Evolutionary conservation across 2,797 vertebrate genomes (phyloP).

Genomic region (Austrolebias charrua): DNA sequence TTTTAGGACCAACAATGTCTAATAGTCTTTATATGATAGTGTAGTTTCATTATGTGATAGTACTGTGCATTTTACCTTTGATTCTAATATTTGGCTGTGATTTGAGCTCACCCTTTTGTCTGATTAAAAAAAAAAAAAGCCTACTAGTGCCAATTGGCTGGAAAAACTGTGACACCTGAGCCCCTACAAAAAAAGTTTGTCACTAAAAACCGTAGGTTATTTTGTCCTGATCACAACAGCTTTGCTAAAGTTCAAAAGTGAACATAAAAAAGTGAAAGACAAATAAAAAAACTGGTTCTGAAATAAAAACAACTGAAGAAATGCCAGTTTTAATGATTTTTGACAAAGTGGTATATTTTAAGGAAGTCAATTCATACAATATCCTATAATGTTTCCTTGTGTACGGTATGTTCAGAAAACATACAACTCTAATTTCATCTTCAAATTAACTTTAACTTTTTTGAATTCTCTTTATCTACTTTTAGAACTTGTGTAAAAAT

Average conservation of each 20-base stretch:
- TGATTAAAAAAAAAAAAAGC: neutral
- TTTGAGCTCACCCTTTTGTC: neutral
- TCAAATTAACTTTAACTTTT: too few species aligned
- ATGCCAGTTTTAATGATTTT: neutral
- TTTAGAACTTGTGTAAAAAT: too few species aligned
- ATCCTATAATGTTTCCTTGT: neutral
- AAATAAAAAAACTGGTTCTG: neutral
- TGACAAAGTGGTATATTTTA: neutral
- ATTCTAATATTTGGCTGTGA: conserved; percentile 9
- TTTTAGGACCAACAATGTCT: neutral
- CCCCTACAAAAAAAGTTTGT: neutral
- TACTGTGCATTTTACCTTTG: conserved; percentile 9
- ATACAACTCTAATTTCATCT: too few species aligned
- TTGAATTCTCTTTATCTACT: too few species aligned
- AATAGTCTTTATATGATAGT: neutral
- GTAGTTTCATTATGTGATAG: neutral
- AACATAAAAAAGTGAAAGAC: neutral
- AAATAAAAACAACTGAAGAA: neutral
- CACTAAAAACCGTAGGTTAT: neutral
- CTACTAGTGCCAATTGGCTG: conserved; percentile 9
- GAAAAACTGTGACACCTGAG: neutral
- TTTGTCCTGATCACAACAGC: neutral
- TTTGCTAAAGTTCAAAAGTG: neutral
- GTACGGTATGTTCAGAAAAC: too few species aligned
- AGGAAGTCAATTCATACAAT: too few species aligned